Base-by-base conservation (phyloP, 2,113 vertebrate species). In the Festucalex cinctus region DNA sequence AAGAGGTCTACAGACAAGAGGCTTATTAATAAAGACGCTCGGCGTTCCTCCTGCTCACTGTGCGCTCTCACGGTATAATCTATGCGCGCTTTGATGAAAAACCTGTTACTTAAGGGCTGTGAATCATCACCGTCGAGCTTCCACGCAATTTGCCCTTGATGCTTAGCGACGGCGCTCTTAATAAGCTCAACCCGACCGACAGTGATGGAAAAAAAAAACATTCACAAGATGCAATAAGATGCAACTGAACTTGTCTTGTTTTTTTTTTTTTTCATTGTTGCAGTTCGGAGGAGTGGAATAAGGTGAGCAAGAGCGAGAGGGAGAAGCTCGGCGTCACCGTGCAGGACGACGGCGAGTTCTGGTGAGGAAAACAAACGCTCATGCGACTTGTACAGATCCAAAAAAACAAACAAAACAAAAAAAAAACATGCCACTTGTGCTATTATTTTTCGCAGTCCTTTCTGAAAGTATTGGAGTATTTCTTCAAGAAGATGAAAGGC, bases 231-330 rank as follows among this genome's bases (percentile, higher is more conserved):
- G 58, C 58, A 6, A n/a, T 36, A 20, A 36, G 10, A n/a, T 59
- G 57, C 32, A 12, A 59, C 57, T 1, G 6, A 5, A 13, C 6
- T 0, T 36, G 8, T 59, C 20, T 36, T 51, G 10, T 51, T 17
- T 16, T 44, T 17, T 16, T 44, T 22, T 58, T 44, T 68, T 5
- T 49, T 69, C 20, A 73, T 49, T 57, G 28, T 46, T 73, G 6
- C 86, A 99, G 97, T 61, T 99, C 97, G 0, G 94, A 98, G 62
- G 95, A 99, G 69, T 99, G 97, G 97, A 92, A 98, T 89, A 96
- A 94, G 76, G 96, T 99, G 78, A 98, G 96, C 92, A 98, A 95
- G 85, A 91, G 95, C 1, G 96, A 98, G 80, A 85, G 96, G 63
- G 97, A 98, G 78, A 95, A 95, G 74, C 86, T 98, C 73, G 97